A percentile compares a stretch with the other conserved stretches of the same genome.
phyloP scores from a whole-genome alignment of 2,797 vertebrate species.

The Catamblyrhynchus diadema region DNA sequence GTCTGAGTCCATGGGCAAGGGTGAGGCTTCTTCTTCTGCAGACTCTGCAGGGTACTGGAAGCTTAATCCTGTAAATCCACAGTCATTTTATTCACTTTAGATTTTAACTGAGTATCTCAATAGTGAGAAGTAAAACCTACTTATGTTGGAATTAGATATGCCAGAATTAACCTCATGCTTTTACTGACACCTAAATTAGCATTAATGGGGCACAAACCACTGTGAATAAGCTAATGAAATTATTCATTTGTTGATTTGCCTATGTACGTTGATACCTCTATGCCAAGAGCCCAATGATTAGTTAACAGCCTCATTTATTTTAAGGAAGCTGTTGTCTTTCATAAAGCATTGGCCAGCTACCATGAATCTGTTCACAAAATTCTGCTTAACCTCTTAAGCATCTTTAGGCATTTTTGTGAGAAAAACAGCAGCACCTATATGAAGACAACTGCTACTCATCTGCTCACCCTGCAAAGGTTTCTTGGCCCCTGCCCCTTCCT shows the following conservation, averaged over 20 bases:
- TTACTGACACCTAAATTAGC: not conserved
- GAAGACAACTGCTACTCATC: not conserved
- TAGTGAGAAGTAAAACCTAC: not conserved
- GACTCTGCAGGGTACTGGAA: not conserved
- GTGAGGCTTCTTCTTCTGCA: not conserved
- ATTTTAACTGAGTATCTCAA: not conserved
- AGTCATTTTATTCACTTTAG: not conserved
- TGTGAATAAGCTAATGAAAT: constrained; percentile 25
- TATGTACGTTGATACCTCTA: not conserved
- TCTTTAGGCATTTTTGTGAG: not conserved
- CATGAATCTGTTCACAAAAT: not conserved
- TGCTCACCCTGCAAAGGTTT: not conserved
- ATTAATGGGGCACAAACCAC: not conserved
- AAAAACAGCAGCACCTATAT: not conserved
- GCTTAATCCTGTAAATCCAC: not conserved
- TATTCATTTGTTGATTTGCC: constrained; percentile 9
- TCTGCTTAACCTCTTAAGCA: not conserved
- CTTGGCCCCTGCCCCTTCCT: not conserved
- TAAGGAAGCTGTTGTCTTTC: not conserved
- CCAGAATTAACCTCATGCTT: not conserved
- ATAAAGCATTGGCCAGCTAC: not conserved
- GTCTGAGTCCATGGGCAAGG: not conserved
- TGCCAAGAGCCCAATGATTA: not conserved
- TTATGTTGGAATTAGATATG: not conserved
- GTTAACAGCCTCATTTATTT: constrained; percentile 37